Percentiles rank a stretch among this genome's conserved stretches.
Evolutionary conservation across 2,888 invertebrate species (phyloP).

Genomic region (Empis livida): DNA sequence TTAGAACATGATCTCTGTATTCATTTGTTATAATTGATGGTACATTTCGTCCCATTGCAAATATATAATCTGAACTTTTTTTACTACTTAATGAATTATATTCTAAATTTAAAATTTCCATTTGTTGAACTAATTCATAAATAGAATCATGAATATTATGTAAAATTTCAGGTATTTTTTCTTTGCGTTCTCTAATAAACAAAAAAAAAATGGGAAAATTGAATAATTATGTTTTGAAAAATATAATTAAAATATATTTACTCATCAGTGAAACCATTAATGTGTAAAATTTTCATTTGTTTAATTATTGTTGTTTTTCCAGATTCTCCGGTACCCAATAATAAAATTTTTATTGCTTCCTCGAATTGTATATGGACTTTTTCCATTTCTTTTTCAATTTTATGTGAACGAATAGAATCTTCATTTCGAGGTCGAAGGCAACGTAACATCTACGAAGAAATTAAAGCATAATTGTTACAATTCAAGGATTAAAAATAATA

Average conservation of each 20-base stretch:
- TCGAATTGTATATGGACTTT: constrained; percentile 40
- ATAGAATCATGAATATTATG: constrained; percentile 67
- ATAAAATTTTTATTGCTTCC: constrained; percentile 42
- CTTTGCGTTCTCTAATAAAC: constrained; percentile 50
- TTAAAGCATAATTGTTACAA: no score
- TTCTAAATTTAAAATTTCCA: constrained; percentile 41
- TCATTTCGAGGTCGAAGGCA: constrained; percentile 28
- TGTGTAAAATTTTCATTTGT: constrained; percentile 75
- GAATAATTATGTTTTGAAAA: no score
- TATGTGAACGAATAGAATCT: constrained; percentile 36
- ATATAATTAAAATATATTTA: constrained; percentile 27
- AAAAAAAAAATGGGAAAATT: constrained; percentile 13
- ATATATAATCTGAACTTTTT: constrained; percentile 37
- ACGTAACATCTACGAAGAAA: constrained; percentile 26
- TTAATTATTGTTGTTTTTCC: constrained; percentile 78
- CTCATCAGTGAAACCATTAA: constrained; percentile 62
- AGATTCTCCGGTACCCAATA: constrained; percentile 64
- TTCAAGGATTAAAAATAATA: no score
- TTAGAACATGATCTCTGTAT: constrained; percentile 54
- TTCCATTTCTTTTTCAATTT: constrained; percentile 42
- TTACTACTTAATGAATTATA: constrained; percentile 35
- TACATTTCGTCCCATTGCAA: constrained; percentile 40
- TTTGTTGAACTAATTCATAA: constrained; percentile 47
- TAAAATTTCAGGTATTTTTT: constrained; percentile 52
- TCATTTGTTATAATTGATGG: constrained; percentile 41